Base-by-base conservation (phyloP, 2,113 vertebrate species). In the Dipodomys merriami region DNA sequence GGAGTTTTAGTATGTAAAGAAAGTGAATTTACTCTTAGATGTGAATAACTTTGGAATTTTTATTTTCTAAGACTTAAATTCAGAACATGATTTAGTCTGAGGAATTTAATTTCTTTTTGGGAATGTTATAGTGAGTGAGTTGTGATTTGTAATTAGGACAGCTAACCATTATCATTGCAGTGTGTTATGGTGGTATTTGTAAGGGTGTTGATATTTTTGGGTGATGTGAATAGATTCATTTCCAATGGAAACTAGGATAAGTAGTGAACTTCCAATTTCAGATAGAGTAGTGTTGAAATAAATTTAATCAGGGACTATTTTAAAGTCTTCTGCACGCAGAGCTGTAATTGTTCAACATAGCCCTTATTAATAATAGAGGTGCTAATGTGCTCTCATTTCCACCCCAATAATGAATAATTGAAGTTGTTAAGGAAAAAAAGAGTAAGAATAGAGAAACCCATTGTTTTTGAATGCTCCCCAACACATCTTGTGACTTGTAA, bases 91-190 rank as follows among this genome's bases (percentile, higher is more conserved):
- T 72, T 91, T 85, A 64, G 74, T 60, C 81, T 84, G 35, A 35
- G 20, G 9, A 81, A 30, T 93, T 94, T 29, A 78, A 68, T 88
- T 94, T 95, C 71, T 91, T 16, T 79, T 15, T 85, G 69, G 57
- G 64, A 91, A 74, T 6, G 65, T 87, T 20, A 87, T 23, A 77
- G 64, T 53, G 49, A 78, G 27, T 49, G 19, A 11, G 33, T 60
- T 96, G 83, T 86, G 79, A 29, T 83, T 60, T 65, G 74, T 86
- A 64, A 3, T 23, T 23, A 69, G 11, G 39, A 5, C 33, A 74
- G 18, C 10, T 85, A 62, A 6, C 6, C 88, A 23, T 27, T 72
- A 67, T 44, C 76, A 71, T 7, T 85, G 65, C 64, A 88, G 46
- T 91, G 27, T 86, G 78, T 57, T 81, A 62, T 49, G 23, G 57